These are phyloP conservation scores for Struthio camelus DNA, from an alignment of 2,113 vertebrate species.

Conservation along the genomic window DNA sequence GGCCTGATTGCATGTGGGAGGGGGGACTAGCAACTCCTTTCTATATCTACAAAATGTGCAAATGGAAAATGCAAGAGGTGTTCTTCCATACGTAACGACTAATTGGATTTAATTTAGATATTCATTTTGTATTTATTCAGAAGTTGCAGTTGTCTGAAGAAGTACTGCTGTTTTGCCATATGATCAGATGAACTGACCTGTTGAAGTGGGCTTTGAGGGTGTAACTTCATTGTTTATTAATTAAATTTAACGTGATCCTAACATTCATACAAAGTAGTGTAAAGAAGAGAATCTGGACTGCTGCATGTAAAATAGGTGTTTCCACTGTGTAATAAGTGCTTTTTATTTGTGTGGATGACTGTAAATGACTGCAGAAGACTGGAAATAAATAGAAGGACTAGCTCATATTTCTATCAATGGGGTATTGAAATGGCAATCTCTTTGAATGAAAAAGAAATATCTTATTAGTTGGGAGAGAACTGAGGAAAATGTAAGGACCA, in stretches of 20 bases:
- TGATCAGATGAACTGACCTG: not conserved
- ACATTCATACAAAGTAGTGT: not conserved
- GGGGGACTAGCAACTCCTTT: not conserved
- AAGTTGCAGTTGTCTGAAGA: not conserved
- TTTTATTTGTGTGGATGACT: not conserved
- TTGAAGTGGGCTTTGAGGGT: not conserved
- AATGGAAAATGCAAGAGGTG: not conserved
- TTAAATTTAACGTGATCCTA: not conserved
- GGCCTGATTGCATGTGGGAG: not conserved
- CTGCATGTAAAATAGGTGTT: not conserved
- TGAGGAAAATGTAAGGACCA: not conserved
- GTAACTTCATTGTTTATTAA: not conserved
- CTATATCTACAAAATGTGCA: not conserved
- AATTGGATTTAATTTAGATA: not conserved
- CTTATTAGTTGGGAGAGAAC: not conserved
- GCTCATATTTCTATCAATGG: fast-evolving
- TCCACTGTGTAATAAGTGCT: not conserved
- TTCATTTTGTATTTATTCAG: not conserved
- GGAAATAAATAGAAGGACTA: not conserved
- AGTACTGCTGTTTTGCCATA: not conserved
- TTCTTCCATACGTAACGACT: not conserved
- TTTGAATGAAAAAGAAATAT: not conserved
- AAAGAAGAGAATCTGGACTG: not conserved
- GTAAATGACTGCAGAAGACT: not conserved
- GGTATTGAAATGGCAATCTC: not conserved